A percentile compares a stretch with the other conserved stretches of the same genome.
Conservation (phyloP, 2,888 invertebrate genomes). For the Amphipyra tragopoginis region DNA sequence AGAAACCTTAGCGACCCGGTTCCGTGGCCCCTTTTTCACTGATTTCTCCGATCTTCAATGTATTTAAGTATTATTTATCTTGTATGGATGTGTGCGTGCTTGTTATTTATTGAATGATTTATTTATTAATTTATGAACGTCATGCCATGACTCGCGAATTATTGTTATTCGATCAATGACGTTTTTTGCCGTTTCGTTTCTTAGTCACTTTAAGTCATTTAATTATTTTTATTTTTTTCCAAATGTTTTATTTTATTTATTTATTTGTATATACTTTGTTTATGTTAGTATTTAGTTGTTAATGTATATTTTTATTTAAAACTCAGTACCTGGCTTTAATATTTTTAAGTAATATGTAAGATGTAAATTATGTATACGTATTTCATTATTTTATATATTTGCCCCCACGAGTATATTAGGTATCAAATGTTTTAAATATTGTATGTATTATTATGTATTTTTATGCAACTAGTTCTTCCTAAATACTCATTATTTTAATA, state of each 20-base stretch:
- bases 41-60: conserved; percentile 79
- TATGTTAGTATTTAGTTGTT: conserved; percentile 65
- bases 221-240: conserved; percentile 46
- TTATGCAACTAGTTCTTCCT: conserved; percentile 41
- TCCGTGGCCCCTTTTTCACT: conserved; percentile 74
- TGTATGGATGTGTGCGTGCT: conserved; percentile 75
- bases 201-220: conserved; percentile 59
- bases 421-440: conserved; percentile 29
- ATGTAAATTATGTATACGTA: conserved; percentile 51
- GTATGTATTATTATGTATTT: conserved; percentile 24
- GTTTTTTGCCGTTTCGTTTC: conserved; percentile 34
- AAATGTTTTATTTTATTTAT: conserved; percentile 54
- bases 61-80: conserved; percentile 71
- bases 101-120: conserved; percentile 70
- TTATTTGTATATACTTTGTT: conserved; percentile 64
- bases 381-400: conserved; percentile 37
- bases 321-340: conserved; percentile 84
- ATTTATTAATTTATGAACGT: conserved; percentile 67
- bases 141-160: conserved; percentile 50
- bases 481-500: conserved; percentile 53
- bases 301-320: conserved; percentile 60
- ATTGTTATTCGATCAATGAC: conserved; percentile 30
- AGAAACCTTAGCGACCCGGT: conserved; percentile 90
- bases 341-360: conserved; percentile 77
- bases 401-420: conserved; percentile 51